These are phyloP conservation scores for Nymphalis io DNA, from an alignment of 1,140 invertebrate species.

Conservation along the genomic window DNA sequence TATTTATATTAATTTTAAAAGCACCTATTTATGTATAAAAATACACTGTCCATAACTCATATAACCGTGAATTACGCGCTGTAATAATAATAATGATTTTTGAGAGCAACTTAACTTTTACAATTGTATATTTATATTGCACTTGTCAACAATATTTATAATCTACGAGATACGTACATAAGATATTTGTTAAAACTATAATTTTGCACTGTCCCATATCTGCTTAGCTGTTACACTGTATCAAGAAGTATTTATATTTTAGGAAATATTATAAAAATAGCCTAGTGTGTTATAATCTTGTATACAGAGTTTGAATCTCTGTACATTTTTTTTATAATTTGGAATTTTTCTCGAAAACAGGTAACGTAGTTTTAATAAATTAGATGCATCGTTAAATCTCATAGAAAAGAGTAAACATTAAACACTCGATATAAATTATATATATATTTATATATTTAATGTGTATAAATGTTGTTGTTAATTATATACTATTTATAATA, in stretches of 20 bases:
- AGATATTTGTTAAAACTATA: slow-evolving; percentile 31
- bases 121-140: slow-evolving; percentile 32
- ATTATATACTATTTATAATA: slow-evolving; percentile 49
- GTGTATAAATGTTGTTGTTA: slow-evolving; percentile 67
- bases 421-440: slow-evolving; percentile 44
- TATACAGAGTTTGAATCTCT: slow-evolving; percentile 31
- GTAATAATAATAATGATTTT: slow-evolving; percentile 29
- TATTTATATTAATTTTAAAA: slow-evolving; percentile 36
- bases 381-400: slow-evolving; percentile 46
- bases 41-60: slow-evolving; percentile 43
- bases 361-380: slow-evolving; percentile 57
- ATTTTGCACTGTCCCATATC: slow-evolving; percentile 34
- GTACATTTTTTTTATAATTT: slow-evolving; percentile 26
- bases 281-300: slow-evolving; percentile 20
- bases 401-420: slow-evolving; percentile 27
- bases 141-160: slow-evolving; percentile 23
- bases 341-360: slow-evolving; percentile 57
- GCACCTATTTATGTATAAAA: slow-evolving; percentile 33
- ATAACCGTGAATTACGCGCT: slow-evolving; percentile 13
- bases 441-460: slow-evolving; percentile 42
- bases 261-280: slow-evolving; percentile 13
- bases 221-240: slow-evolving; percentile 34
- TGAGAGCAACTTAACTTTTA: slow-evolving; percentile 29
- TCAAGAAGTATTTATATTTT: slow-evolving; percentile 26
- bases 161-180: neutral